A percentile compares a stretch with the other conserved stretches of the same genome.
These are phyloP conservation scores for Euwallacea similis DNA, from an alignment of 1,140 invertebrate species.

Conservation along the genomic window DNA sequence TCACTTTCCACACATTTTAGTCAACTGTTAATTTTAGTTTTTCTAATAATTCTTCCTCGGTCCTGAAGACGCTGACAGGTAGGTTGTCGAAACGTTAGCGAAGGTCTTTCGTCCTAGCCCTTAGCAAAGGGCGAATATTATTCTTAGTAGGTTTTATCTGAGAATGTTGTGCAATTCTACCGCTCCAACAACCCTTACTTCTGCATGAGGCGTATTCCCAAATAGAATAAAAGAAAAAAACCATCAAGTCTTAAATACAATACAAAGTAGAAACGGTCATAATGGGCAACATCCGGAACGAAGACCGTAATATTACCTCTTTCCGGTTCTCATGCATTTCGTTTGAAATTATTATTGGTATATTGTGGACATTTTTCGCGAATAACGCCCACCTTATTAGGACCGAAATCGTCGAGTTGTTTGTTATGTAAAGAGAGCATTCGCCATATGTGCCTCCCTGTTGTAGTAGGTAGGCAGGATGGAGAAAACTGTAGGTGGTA, in stretches of 20 bases:
- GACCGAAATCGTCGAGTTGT: slow-evolving; percentile 12
- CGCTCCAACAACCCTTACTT: too few relatives aligned
- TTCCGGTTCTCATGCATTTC: slow-evolving; percentile 11
- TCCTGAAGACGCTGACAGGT: too few relatives aligned
- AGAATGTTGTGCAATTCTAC: too few relatives aligned
- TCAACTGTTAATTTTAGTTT: too few relatives aligned
- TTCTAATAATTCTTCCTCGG: too few relatives aligned
- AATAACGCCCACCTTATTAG: slow-evolving; percentile 16
- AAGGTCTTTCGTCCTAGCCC: too few relatives aligned
- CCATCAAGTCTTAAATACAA: not conserved
- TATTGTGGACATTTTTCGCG: slow-evolving; percentile 13
- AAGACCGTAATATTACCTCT: slow-evolving; percentile 4
- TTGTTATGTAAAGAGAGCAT: slow-evolving; percentile 37
- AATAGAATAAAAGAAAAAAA: not conserved
- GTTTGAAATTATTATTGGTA: not conserved
- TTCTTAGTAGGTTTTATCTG: too few relatives aligned
- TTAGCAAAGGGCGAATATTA: too few relatives aligned
- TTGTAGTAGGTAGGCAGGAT: not conserved
- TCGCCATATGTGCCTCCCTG: slow-evolving; percentile 26
- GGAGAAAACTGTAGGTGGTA: slow-evolving; percentile 27
- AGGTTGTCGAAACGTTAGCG: too few relatives aligned
- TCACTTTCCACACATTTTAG: too few relatives aligned
- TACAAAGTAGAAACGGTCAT: slow-evolving; percentile 2
- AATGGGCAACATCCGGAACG: not conserved
- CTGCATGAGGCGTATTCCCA: not conserved